phyloP scores from a whole-genome alignment of 2,888 invertebrate genomes.

The Yponomeuta cagnagella region DNA sequence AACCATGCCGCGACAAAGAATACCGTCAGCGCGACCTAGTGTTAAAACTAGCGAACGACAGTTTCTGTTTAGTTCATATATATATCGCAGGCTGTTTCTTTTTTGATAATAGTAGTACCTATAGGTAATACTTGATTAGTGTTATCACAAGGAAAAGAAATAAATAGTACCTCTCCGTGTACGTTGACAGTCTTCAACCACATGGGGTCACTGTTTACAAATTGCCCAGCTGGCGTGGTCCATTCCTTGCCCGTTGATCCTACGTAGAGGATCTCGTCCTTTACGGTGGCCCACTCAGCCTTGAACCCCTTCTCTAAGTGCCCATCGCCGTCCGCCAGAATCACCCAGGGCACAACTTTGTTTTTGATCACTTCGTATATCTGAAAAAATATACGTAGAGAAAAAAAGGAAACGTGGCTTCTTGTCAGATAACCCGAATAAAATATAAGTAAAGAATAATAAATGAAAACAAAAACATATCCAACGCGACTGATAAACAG shows the following conservation, averaged over 20 bases:
- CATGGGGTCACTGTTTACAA: slow-evolving; percentile 92
- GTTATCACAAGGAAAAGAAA: no score
- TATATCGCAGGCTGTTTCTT: no score
- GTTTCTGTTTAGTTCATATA: no score
- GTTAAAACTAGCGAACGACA: no score
- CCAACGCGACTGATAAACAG: no score
- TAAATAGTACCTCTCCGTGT: slow-evolving; percentile 81
- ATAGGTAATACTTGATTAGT: background rate
- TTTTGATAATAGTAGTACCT: no score
- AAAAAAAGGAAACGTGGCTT: no score
- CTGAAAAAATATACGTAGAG: slow-evolving; percentile 35
- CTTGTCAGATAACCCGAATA: no score
- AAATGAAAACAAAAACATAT: no score
- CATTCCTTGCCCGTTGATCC: slow-evolving; percentile 99
- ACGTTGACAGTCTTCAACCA: slow-evolving; percentile 91
- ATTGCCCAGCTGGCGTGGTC: slow-evolving; percentile 91
- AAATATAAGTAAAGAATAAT: no score
- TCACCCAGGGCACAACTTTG: slow-evolving; percentile 85
- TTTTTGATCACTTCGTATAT: slow-evolving; percentile 86
- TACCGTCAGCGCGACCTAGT: no score
- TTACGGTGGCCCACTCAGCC: slow-evolving; percentile 97
- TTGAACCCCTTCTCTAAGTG: slow-evolving; percentile 88
- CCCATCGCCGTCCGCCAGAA: slow-evolving; percentile 95
- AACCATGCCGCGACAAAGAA: no score
- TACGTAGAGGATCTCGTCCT: slow-evolving; percentile 89